A percentile compares a stretch with the other conserved stretches of the same genome.
Conservation (phyloP, 2,888 invertebrate genomes). For the Tortrix viridana region DNA sequence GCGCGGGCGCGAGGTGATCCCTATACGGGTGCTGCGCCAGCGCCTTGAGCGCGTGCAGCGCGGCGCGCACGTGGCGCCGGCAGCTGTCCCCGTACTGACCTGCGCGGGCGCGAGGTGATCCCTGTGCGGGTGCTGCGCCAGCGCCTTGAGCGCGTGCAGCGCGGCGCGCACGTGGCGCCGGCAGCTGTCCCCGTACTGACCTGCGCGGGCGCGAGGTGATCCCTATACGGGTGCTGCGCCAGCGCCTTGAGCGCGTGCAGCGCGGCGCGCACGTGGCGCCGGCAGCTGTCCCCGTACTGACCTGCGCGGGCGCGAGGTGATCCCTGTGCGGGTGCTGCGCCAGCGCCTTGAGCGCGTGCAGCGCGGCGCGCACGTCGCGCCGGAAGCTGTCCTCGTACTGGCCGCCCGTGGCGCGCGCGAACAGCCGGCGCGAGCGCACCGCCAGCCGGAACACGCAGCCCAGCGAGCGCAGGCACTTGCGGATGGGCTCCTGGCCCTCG, state of each 20-base stretch:
- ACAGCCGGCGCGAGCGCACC: slow-evolving; percentile 93
- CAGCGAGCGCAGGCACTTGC: slow-evolving; percentile 94
- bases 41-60: slow-evolving; percentile 91
- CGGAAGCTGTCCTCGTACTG: slow-evolving; percentile 95
- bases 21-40: slow-evolving; percentile 87
- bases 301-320: slow-evolving; percentile 85
- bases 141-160: slow-evolving; percentile 90
- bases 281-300: slow-evolving; percentile 94
- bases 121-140: slow-evolving; percentile 86
- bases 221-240: slow-evolving; percentile 86
- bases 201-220: slow-evolving; percentile 86
- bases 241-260: slow-evolving; percentile 91
- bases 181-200: slow-evolving; percentile 94
- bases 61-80: slow-evolving; percentile 91
- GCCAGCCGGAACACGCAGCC: slow-evolving; percentile 97
- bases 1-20: slow-evolving; percentile 90
- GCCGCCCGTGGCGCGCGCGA: slow-evolving; percentile 93
- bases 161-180: slow-evolving; percentile 92
- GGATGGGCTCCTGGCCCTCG: slow-evolving; percentile 94
- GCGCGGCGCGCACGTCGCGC: slow-evolving; percentile 91
- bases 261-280: slow-evolving; percentile 92
- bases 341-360: slow-evolving; percentile 91
- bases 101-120: slow-evolving; percentile 91
- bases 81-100: slow-evolving; percentile 86
- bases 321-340: slow-evolving; percentile 87